Base-by-base conservation (phyloP, 2,888 invertebrate species). In the Aleiodes testaceus region DNA sequence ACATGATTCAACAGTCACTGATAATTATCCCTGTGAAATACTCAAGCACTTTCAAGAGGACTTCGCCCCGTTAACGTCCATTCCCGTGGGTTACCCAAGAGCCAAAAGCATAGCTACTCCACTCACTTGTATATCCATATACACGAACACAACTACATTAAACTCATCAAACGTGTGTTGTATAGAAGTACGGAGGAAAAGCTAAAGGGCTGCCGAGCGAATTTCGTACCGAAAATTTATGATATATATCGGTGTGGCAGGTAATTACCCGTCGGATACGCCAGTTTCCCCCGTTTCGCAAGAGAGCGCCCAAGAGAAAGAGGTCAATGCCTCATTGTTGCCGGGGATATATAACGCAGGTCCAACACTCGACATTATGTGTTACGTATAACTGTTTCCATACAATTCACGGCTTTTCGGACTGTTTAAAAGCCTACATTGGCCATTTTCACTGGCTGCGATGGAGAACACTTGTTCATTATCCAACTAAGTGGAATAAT, bases 21-120 rank as follows among this genome's bases (percentile, higher is more conserved):
- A 80, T 85, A 85, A 85, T 85, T 85, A 84, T 81, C 79, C 78
- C 73, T 75, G 36, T 36, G 78, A 79, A 79, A 76, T 77, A 77
- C 66, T 70, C 50, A 65, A 36, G 36, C 45, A 47, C 70, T 70
- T 65, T 59, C 42, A 55, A 55, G 66, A 65, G 70, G 49, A 66
- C 66, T 70, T 59, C 49, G 22, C 50, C 55, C 59, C 26, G 70
- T 70, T 66, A 66, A 61, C 70, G 59, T 70, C 59, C 59, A 66
- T 66, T 49, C 55, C 36, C 36, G 16, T 55, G 55, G 55, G 20
- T 16, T 55, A 14, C 59, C 18, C 36, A 36, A 52, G 42, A 55
- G 73, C 49, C 69, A 72, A 66, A 49, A 66, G 59, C 53, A 69
- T 65, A 63, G 67, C 45, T 61, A 42, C 30, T 52, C 59, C 65